Evolutionary conservation across 2,113 vertebrate species (phyloP).

Genomic region (Montifringilla adamsi): DNA sequence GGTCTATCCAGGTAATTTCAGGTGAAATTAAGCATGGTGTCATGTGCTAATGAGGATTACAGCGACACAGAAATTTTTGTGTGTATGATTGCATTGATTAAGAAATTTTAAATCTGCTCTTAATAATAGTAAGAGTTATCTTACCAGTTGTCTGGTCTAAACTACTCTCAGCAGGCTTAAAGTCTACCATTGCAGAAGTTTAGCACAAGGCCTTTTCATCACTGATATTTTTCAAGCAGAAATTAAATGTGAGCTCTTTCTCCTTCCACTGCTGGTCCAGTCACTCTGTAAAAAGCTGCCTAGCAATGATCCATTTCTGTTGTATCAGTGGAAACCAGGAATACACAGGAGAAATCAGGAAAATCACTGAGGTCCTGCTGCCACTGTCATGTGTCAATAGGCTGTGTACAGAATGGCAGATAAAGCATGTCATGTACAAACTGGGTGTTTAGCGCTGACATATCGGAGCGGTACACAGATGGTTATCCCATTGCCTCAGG

Average conservation of each 20-base stretch:
- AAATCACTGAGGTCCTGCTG: not conserved
- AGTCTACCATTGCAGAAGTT: not conserved
- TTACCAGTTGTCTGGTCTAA: not conserved
- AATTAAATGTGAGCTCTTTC: not conserved
- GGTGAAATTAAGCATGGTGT: conserved; percentile 27
- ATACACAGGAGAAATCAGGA: conserved; percentile 48
- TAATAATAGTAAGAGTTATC: conserved; percentile 6
- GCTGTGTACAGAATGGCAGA: not conserved
- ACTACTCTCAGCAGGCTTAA: not conserved
- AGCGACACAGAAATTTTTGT: conserved; percentile 16
- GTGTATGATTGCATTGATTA: conserved; percentile 1
- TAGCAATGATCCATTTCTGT: not conserved
- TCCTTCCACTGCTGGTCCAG: not conserved
- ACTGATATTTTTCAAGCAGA: not conserved
- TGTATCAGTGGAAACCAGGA: not conserved
- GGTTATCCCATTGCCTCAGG: conserved; percentile 8
- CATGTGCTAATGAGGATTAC: conserved; percentile 43
- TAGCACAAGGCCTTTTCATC: not conserved
- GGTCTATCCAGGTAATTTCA: conserved; percentile 38
- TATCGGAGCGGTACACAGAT: not conserved
- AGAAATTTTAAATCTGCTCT: not conserved
- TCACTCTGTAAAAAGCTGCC: not conserved
- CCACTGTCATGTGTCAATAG: conserved; percentile 10
- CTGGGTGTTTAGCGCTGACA: conserved; percentile 26
- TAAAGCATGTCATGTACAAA: not conserved